These are phyloP conservation scores for Cichladusa arquata DNA, from an alignment of 2,113 vertebrate genomes.

Conservation along the genomic window DNA sequence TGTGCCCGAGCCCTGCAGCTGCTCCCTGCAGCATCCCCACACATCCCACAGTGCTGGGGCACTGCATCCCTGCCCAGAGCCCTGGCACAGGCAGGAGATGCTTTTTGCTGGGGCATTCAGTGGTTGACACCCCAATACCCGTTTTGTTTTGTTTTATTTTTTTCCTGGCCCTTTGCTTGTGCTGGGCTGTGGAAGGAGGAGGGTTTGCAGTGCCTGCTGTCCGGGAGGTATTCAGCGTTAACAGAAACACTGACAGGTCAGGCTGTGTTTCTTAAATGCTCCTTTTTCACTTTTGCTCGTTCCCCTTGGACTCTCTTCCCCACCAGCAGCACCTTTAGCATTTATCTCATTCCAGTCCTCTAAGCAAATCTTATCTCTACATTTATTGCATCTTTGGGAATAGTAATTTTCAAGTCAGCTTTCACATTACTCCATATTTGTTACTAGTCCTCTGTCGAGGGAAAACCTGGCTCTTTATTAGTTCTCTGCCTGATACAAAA, in stretches of 20 bases:
- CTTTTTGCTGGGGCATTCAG: neutral
- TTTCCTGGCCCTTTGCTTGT: neutral
- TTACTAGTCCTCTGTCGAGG: slow-evolving; percentile 64
- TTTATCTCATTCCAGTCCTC: slow-evolving; percentile 71
- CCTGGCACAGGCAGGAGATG: neutral
- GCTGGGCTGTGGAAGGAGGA: neutral
- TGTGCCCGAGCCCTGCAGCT: neutral
- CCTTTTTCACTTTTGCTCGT: neutral
- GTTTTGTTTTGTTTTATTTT: neutral
- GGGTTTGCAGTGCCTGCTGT: neutral
- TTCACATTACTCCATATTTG: slow-evolving; percentile 77
- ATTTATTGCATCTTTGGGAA: slow-evolving; percentile 75
- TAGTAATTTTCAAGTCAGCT: slow-evolving; percentile 76
- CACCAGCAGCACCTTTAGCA: slow-evolving; percentile 66
- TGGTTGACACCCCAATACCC: neutral
- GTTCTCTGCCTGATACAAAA: slow-evolving; percentile 74
- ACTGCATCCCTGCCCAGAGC: neutral
- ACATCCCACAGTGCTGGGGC: accelerated
- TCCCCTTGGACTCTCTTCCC: slow-evolving; percentile 36
- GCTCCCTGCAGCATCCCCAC: neutral
- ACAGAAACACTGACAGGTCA: slow-evolving; percentile 66
- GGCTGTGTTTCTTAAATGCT: slow-evolving; percentile 49
- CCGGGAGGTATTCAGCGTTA: slow-evolving; percentile 50
- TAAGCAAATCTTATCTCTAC: slow-evolving; percentile 69
- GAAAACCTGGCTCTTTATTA: slow-evolving; percentile 75